Conservation (phyloP, 2,888 invertebrate genomes). For the Willowsia nigromaculata region DNA sequence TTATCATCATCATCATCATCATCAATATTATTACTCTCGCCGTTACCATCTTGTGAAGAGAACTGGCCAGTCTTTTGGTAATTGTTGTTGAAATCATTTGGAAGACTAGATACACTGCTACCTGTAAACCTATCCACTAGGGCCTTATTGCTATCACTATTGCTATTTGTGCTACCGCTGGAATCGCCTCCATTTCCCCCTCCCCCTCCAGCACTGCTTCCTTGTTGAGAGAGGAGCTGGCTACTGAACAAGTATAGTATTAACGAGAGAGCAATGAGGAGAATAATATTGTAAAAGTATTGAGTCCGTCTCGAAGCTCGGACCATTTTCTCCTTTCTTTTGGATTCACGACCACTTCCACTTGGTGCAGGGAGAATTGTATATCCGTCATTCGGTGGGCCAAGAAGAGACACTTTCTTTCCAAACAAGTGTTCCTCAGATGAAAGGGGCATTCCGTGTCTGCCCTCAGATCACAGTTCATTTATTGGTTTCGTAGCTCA, state of each 20-base stretch:
- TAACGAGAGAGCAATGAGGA: slow-evolving; percentile 62
- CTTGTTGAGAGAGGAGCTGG: slow-evolving; percentile 53
- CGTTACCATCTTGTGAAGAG: background rate
- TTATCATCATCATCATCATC: background rate
- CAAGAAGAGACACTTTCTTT: background rate
- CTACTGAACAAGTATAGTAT: slow-evolving; percentile 64
- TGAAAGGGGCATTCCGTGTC: slow-evolving; percentile 15
- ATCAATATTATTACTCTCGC: background rate
- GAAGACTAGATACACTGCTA: slow-evolving; percentile 43
- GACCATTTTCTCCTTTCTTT: slow-evolving; percentile 24
- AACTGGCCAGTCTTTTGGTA: slow-evolving; percentile 58
- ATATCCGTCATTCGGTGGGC: slow-evolving; percentile 38
- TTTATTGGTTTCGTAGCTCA: background rate
- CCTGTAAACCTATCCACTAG: slow-evolving; percentile 14
- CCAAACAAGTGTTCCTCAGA: background rate
- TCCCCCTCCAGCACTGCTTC: background rate
- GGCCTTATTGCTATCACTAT: background rate
- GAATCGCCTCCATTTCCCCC: background rate
- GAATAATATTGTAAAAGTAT: slow-evolving; percentile 66
- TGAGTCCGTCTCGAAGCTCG: slow-evolving; percentile 50
- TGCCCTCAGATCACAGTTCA: background rate
- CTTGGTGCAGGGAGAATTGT: background rate
- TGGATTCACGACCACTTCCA: background rate
- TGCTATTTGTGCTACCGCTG: background rate
- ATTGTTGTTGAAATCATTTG: slow-evolving; percentile 38